Percentiles rank a stretch among this genome's conserved stretches.
phyloP scores from a whole-genome alignment of 2,888 invertebrate species.

The Volucella inflata region DNA sequence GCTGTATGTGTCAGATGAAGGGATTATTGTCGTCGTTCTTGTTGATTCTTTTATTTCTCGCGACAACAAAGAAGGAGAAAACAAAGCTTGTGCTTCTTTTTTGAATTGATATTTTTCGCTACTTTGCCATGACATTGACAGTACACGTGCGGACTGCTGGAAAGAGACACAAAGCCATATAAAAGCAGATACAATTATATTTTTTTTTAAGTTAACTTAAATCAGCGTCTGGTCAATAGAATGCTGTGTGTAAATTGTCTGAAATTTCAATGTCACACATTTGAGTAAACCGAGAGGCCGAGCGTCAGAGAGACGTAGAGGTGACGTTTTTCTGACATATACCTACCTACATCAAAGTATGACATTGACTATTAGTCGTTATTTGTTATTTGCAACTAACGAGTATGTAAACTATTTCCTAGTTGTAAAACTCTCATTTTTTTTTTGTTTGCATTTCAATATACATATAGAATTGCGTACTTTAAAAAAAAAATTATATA shows the following conservation, averaged over 20 bases:
- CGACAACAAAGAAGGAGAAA: slow-evolving; percentile 40
- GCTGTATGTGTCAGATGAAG: not conserved
- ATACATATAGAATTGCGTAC: slow-evolving; percentile 43
- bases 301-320: slow-evolving; percentile 19
- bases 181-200: not conserved
- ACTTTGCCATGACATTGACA: slow-evolving; percentile 68
- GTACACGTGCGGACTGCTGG: slow-evolving; percentile 58
- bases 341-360: slow-evolving; percentile 55
- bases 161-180: slow-evolving; percentile 30
- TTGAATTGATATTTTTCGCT: slow-evolving; percentile 1
- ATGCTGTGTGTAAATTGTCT: slow-evolving; percentile 39
- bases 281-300: not conserved
- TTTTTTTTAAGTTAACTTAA: slow-evolving; percentile 43
- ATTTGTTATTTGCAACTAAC: slow-evolving; percentile 58
- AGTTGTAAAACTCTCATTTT: slow-evolving; percentile 43
- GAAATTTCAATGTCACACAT: slow-evolving; percentile 64
- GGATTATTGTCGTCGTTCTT: not conserved
- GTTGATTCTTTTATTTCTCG: slow-evolving; percentile 39
- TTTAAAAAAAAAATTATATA: slow-evolving; percentile 5
- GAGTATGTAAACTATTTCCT: slow-evolving; percentile 58
- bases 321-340: slow-evolving; percentile 31
- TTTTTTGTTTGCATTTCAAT: slow-evolving; percentile 26
- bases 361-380: slow-evolving; percentile 51
- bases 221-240: slow-evolving; percentile 68
- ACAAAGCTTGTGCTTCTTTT: slow-evolving; percentile 40